phyloP scores from a whole-genome alignment of 2,113 vertebrate genomes.

The Seriola quinqueradiata region DNA sequence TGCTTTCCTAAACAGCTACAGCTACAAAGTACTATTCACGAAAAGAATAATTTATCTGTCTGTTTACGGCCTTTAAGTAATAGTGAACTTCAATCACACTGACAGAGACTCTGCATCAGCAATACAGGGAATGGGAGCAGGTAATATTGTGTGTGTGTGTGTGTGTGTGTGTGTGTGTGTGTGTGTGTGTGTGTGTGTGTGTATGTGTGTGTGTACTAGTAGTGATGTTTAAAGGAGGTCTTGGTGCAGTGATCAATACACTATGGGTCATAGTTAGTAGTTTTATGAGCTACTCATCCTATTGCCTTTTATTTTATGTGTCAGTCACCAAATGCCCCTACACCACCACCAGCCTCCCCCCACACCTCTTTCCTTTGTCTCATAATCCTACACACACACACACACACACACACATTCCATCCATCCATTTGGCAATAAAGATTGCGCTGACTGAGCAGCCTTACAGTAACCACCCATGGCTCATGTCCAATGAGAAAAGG shows the following conservation, averaged over 20 bases:
- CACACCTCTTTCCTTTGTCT: neutral
- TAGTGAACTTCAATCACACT: neutral
- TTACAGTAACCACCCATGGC: slow-evolving; percentile 44
- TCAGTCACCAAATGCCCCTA: neutral
- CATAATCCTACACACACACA: neutral
- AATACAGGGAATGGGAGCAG: neutral
- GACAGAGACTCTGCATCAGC: slow-evolving; percentile 19
- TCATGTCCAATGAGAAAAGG: slow-evolving; percentile 33
- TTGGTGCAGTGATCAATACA: slow-evolving; percentile 48
- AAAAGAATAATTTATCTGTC: neutral
- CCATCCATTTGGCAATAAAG: slow-evolving; percentile 30
- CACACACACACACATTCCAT: neutral
- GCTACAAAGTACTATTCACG: slow-evolving; percentile 1
- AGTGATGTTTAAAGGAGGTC: slow-evolving; percentile 36
- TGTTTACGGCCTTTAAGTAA: neutral
- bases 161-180: slow-evolving; percentile 8
- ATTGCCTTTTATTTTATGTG: slow-evolving; percentile 16
- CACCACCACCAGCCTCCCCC: too few species aligned
- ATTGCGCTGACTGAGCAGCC: slow-evolving; percentile 68
- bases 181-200: neutral
- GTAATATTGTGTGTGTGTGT: neutral
- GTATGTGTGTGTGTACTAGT: too few species aligned
- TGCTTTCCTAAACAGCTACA: slow-evolving; percentile 17
- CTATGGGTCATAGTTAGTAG: slow-evolving; percentile 21
- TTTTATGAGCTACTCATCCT: slow-evolving; percentile 30